These are phyloP conservation scores for Heliconius aoede DNA, from an alignment of 2,888 invertebrate species.

Conservation along the genomic window DNA sequence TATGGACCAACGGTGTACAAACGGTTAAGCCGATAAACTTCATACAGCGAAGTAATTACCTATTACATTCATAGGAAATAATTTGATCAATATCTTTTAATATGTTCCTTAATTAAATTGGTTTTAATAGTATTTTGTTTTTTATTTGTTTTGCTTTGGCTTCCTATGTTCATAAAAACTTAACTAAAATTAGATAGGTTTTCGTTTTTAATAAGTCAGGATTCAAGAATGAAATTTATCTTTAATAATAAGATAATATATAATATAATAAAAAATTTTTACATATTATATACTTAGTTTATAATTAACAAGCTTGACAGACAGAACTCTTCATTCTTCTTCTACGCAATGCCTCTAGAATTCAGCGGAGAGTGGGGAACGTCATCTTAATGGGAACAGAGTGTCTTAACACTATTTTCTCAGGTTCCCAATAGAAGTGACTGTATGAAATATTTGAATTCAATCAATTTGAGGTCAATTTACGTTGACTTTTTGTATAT, in stretches of 20 bases:
- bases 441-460: neutral
- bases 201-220: neutral
- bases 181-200: neutral
- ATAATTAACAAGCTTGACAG: too few relatives aligned
- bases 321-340: too few relatives aligned
- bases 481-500: neutral
- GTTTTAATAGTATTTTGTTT: slow-evolving; percentile 12
- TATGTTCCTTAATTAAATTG: slow-evolving; percentile 33
- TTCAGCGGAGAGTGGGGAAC: too few relatives aligned
- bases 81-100: slow-evolving; percentile 33
- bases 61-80: slow-evolving; percentile 20
- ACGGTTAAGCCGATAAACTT: neutral
- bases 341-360: too few relatives aligned
- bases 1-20: neutral
- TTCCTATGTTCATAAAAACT: neutral
- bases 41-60: slow-evolving; percentile 21
- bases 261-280: too few relatives aligned
- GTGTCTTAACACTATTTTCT: too few relatives aligned
- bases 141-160: neutral
- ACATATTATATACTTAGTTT: too few relatives aligned
- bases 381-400: too few relatives aligned
- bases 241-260: too few relatives aligned
- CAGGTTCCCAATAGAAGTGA: too few relatives aligned
- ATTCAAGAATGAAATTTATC: neutral
- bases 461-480: neutral